Base-by-base conservation (phyloP, 2,113 vertebrate species). In the Neomonachus schauinslandi region DNA sequence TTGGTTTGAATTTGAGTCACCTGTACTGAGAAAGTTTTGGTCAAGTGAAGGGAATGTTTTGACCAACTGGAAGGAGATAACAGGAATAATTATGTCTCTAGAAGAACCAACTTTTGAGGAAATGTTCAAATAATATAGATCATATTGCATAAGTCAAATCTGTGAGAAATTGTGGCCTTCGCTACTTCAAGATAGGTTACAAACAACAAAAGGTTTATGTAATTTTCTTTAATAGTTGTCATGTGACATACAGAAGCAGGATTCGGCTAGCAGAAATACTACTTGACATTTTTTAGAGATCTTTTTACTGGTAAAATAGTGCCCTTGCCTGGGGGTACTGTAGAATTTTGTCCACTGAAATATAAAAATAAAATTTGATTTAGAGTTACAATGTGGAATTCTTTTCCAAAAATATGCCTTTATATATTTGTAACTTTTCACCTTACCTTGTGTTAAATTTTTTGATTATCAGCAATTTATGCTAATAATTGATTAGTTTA, bases 261-360 rank as follows among this genome's bases (percentile, higher is more conserved):
- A 88, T 10, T 28, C 71, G 39, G n/a, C 26, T 84, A 53, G 36
- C 15, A 84, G 63, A 97, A 91, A 95, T 85, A 59, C 22, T 36
- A 67, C 18, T 92, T 89, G 76, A 89, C 77, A 92, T 81, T 59
- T 65, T 89, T 92, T 49, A 71, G 72, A 90, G 87, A 86, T 39
- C 22, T 21, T 13, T 80, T 92, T 92, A 90, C 18, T 72, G 91
- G 49, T 81, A 95, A 88, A 84, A 76, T 24, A 89, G 55, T 83
- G 1, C 5, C 49, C 53, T 97, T 94, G 53, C 39, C 36, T 91
- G 13, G 46, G 59, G 63, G 7, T 33, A 84, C 16, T 76, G 22
- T 42, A 59, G 55, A 39, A 69, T 92, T 97, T 77, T 84, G 21
- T 76, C 42, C 72, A 71, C 53, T 91, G 51, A 98, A 95, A 97